Base-by-base conservation (phyloP, 2,888 invertebrate genomes). In the Amphimallon solstitiale region DNA sequence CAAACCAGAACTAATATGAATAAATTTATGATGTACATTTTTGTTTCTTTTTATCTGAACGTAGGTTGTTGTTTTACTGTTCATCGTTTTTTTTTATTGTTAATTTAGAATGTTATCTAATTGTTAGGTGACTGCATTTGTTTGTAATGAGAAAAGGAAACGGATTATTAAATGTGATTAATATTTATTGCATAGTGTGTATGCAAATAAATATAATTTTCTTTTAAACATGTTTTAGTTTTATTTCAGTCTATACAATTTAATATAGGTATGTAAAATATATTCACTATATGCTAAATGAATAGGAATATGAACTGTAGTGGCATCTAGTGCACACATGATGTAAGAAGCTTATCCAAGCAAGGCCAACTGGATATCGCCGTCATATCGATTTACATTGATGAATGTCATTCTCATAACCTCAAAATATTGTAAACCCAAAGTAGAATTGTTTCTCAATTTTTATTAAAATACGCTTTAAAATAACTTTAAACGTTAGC, bases 61-160 rank as follows among this genome's bases (percentile, higher is more conserved):
- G 21, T 43, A 56, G 15, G 9, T 45, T 45, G 2, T 45, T 45
- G 10, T 45, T 45, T 15, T n/a, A n/a, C n/a, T n/a, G n/a, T n/a
- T 17, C 17, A 19, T 17, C 5, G 15, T 14, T 6, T 12, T 43
- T 15, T 51, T 35, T 35, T 51, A 35, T 51, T 17, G 34, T 34
- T 51, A 51, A 51, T 51, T 51, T 51, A 51, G 17, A 51, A 29
- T 23, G 51, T 51, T 51, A 51, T 35, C 17, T 51, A 51, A 35
- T 51, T 34, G 17, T 17, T 51, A 51, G 29, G n/a, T 12, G 37
- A 15, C 23, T 9, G 34, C 34, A 3, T 51, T 21, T 19, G 43
- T 56, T 38, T n/a, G 12, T 37, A 12, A 54, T 23, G 14, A 17
- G n/a, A 2, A 54, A 37, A 37, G 17, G 10, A 12, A 56, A 12